Conservation (phyloP, 2,113 vertebrate genomes). For the Dicerorhinus sumatrensis region DNA sequence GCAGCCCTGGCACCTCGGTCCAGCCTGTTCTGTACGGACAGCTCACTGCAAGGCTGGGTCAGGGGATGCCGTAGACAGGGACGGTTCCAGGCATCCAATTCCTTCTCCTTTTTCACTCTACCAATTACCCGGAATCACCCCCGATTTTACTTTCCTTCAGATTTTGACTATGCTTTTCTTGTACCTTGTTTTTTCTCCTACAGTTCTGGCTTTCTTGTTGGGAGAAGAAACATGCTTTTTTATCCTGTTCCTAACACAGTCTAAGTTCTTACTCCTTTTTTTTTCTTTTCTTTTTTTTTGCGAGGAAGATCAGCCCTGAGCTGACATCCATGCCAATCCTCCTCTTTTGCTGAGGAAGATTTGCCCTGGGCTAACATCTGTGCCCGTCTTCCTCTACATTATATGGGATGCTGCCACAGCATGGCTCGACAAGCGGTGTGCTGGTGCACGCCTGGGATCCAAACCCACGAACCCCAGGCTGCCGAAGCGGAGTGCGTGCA, state of each 20-base stretch:
- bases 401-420: too few species aligned
- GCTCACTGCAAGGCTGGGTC: too few species aligned
- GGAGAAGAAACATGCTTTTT: background rate
- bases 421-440: too few species aligned
- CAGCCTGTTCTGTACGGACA: fast-evolving
- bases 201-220: background rate
- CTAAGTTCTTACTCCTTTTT: background rate
- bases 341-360: too few species aligned
- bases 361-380: too few species aligned
- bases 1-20: background rate
- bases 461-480: too few species aligned
- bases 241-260: background rate
- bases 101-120: background rate
- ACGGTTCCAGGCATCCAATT: background rate
- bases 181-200: background rate
- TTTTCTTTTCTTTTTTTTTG: too few species aligned
- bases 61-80: fast-evolving
- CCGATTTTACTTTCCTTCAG: background rate
- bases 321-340: too few species aligned
- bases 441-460: too few species aligned
- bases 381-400: too few species aligned
- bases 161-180: background rate
- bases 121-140: background rate
- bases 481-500: too few species aligned
- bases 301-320: too few species aligned